phyloP scores from a whole-genome alignment of 2,797 vertebrate genomes.

The Sebastes matsubarae region DNA sequence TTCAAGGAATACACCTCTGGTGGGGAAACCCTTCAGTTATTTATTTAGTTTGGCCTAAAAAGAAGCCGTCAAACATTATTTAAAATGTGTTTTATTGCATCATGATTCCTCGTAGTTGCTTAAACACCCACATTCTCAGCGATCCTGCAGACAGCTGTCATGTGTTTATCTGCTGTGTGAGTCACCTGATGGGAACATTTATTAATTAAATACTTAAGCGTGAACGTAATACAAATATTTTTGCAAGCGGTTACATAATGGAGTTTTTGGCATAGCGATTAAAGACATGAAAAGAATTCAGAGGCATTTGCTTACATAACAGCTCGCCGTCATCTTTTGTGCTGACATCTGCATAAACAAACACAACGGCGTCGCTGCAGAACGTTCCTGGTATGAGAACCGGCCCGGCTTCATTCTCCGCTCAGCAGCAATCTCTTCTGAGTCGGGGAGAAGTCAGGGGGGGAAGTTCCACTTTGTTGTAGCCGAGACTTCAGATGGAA shows the following conservation, averaged over 20 bases:
- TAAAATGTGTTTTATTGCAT: too few species aligned
- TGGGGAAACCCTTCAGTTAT: too few species aligned
- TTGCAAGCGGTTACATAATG: background rate
- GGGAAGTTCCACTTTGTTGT: background rate
- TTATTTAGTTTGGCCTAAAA: too few species aligned
- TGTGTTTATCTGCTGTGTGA: background rate
- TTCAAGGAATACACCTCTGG: too few species aligned
- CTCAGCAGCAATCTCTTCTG: too few species aligned
- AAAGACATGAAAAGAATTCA: background rate
- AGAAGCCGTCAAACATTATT: too few species aligned
- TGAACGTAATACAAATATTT: background rate
- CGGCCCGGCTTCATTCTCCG: background rate
- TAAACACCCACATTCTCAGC: background rate
- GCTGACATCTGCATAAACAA: background rate
- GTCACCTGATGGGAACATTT: background rate
- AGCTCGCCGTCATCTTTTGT: background rate
- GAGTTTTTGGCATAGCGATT: background rate
- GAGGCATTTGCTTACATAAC: background rate
- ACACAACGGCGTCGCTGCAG: background rate
- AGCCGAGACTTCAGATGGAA: background rate
- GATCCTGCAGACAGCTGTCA: too few species aligned
- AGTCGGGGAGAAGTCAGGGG: too few species aligned
- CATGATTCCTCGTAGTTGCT: too few species aligned
- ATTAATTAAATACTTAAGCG: background rate
- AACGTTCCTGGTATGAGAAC: background rate